Base-by-base conservation (phyloP, 2,113 vertebrate species). In the Podocnemis expansa region DNA sequence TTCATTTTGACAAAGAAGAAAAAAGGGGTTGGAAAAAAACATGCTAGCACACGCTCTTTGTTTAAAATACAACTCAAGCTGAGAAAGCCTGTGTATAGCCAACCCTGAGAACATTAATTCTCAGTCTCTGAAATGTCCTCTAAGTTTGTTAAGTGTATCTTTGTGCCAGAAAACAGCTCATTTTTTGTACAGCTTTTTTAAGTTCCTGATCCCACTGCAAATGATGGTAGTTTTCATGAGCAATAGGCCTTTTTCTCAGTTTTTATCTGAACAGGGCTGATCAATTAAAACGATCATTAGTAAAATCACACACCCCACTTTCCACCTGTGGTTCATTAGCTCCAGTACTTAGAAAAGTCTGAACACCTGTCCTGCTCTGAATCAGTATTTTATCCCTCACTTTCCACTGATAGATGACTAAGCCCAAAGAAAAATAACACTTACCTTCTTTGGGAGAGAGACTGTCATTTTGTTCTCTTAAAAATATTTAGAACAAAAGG, bases 341-440 rank as follows among this genome's bases (percentile, higher is more conserved):
- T 96, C 96, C 78, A 91, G 92, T 82, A 93, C 96, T 95, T 96
- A 91, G 97, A 95, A 90, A 78, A 94, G 93, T 94, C 88, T 95
- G 96, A 96, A 67, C 93, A 87, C 82, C 56, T 87, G 38, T n/a
- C 63, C 45, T 84, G 94, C 90, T 80, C 58, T 43, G 85, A 84
- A 85, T 43, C 24, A 80, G 91, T 87, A 85, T 90, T 84, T 67
- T 94, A 80, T 90, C 92, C 56, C 70, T 78, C 84, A 45, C 93
- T 89, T 91, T 94, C 43, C 58, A 78, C 84, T 93, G 86, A 82
- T 90, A 82, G 70, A 34, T 94, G 34, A 17, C 89, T 73, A 96
- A 93, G 34, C 84, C 82, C 95, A 82, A 58, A 89, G 93, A 85
- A 94, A 93, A 89, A 5, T 90, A 94, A 96, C 8, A 34, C 8